Evolutionary conservation across 2,888 invertebrate species (phyloP).

Genomic region (Loripinus fragilis): DNA sequence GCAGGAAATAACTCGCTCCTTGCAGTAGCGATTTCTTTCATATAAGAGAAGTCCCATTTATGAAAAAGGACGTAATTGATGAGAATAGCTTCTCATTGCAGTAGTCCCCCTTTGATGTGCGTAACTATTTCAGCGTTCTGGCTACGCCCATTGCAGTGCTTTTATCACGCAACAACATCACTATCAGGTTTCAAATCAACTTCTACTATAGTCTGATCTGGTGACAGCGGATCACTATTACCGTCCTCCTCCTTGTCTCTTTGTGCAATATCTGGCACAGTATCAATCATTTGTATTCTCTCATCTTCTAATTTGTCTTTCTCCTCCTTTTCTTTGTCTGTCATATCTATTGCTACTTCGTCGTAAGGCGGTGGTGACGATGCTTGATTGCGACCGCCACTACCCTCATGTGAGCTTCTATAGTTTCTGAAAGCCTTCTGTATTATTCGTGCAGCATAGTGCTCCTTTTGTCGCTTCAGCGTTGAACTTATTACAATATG

Average conservation of each 20-base stretch:
- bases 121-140: too few relatives aligned
- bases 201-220: conserved; percentile 67
- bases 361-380: conserved; percentile 63
- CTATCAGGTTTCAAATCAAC: conserved; percentile 79
- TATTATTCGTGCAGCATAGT: conserved; percentile 97
- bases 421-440: conserved; percentile 97
- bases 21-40: background rate
- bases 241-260: conserved; percentile 35
- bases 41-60: too few relatives aligned
- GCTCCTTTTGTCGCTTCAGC: conserved; percentile 97
- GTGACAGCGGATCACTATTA: conserved; percentile 23
- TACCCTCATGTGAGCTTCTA: conserved; percentile 35
- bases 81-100: too few relatives aligned
- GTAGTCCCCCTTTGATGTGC: too few relatives aligned
- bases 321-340: conserved; percentile 80
- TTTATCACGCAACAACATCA: conserved; percentile 76
- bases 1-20: background rate
- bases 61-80: too few relatives aligned
- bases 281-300: conserved; percentile 49
- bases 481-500: conserved; percentile 98
- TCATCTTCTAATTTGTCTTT: conserved; percentile 46
- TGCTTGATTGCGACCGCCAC: conserved; percentile 25
- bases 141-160: background rate
- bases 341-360: conserved; percentile 55
- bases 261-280: conserved; percentile 31